These are phyloP conservation scores for Helostoma temminkii DNA, from an alignment of 2,797 vertebrate genomes.

Conservation along the genomic window DNA sequence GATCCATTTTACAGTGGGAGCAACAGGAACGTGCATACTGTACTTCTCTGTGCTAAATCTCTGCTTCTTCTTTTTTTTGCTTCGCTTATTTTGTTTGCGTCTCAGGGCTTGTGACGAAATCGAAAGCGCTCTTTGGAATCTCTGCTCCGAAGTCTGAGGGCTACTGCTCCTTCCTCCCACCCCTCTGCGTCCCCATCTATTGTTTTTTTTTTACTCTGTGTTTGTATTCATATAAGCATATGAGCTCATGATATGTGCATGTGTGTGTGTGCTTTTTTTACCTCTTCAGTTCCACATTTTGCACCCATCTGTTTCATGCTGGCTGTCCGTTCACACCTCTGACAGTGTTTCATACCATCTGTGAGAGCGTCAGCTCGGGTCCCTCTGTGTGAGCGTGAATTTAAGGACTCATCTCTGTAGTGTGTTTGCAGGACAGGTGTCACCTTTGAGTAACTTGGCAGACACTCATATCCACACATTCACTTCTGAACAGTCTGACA, in stretches of 20 bases:
- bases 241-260: slow-evolving; percentile 43
- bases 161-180: slow-evolving; percentile 31
- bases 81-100: slow-evolving; percentile 23
- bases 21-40: slow-evolving; percentile 63
- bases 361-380: slow-evolving; percentile 57
- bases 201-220: slow-evolving; percentile 33
- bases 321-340: slow-evolving; percentile 77
- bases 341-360: slow-evolving; percentile 76
- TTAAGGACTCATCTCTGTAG: slow-evolving; percentile 32
- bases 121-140: slow-evolving; percentile 66
- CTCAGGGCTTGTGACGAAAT: slow-evolving; percentile 67
- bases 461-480: neutral
- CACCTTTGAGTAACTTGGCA: slow-evolving; percentile 44
- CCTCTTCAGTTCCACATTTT: slow-evolving; percentile 67
- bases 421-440: slow-evolving; percentile 44
- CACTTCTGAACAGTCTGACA: slow-evolving; percentile 2
- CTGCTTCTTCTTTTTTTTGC: neutral
- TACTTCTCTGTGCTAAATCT: neutral
- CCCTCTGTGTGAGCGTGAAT: slow-evolving; percentile 28
- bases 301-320: slow-evolving; percentile 79
- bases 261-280: slow-evolving; percentile 39
- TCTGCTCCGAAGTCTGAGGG: slow-evolving; percentile 67
- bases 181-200: slow-evolving; percentile 19
- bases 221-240: slow-evolving; percentile 34
- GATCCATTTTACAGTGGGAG: slow-evolving; percentile 67